Base-by-base conservation (phyloP, 2,888 invertebrate genomes). In the Drosophila paramelanica region DNA sequence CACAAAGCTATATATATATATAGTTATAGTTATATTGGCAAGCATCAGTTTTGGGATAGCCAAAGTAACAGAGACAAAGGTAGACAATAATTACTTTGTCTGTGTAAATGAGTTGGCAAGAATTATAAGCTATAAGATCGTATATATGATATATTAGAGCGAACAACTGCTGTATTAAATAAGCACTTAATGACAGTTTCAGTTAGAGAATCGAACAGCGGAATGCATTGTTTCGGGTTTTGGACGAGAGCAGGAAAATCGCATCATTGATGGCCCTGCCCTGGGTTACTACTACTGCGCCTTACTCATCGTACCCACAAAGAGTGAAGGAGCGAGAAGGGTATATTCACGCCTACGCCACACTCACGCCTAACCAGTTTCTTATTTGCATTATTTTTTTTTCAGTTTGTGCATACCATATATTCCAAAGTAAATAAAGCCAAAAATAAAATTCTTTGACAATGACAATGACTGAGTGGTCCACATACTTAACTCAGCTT, bases 391-490 rank as follows among this genome's bases (percentile, higher is more conserved):
- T 23, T 23, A 23, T 23, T 23, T 23, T 23, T 23, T 23, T 20
- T 20, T 20, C 20, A 20, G 17, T 20, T 20, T 50, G 38, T 67
- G 47, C 11, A 33, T 33, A 27, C 27, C 27, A 7, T 31, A 45
- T 61, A 67, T 66, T 47, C 36, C 61, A 62, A 71, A 74, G 81
- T 78, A 67, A 81, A 84, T 80, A 71, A 68, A 59, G 64, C 65
- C 76, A 67, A 81, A 80, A 78, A 67, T 73, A 68, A 85, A 87
- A 81, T 82, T 87, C 81, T 84, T 82, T 64, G 65, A 61, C 81
- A 81, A 87, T 81, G 87, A 81, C 79, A 87, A 81, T 84, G 88
- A 81, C 81, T 78, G 85, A 77, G 67, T 76, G 77, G 77, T 70
- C 70, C 56, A 74, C 66, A 62, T 77, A 77, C 66, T 67, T 62